phyloP scores from a whole-genome alignment of 2,113 vertebrate species.

The Genyomyrus donnyi region DNA sequence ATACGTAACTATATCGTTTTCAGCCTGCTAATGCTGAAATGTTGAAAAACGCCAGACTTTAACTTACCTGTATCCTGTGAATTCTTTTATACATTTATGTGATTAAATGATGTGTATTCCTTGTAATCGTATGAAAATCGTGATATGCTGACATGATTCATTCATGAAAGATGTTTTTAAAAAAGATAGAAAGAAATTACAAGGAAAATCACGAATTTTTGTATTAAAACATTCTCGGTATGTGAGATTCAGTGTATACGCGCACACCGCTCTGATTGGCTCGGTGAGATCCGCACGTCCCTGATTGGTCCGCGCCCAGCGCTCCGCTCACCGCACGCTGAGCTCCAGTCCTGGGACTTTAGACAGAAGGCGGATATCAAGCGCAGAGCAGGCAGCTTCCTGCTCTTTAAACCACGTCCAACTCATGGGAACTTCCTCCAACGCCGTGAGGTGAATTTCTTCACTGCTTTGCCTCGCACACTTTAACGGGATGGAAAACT shows the following conservation, averaged over 20 bases:
- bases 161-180: background rate
- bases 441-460: background rate
- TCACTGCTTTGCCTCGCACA: background rate
- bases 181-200: background rate
- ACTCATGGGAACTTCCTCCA: background rate
- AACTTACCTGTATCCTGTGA: background rate
- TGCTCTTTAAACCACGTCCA: background rate
- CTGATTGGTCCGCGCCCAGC: background rate
- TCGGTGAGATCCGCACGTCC: background rate
- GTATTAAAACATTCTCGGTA: background rate
- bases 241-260: background rate
- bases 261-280: slow-evolving; percentile 37
- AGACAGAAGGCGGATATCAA: background rate
- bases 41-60: background rate
- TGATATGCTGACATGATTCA: background rate
- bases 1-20: background rate
- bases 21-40: background rate
- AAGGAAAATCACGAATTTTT: background rate
- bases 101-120: background rate
- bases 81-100: background rate
- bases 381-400: background rate
- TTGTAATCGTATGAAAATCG: background rate
- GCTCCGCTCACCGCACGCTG: background rate
- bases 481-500: background rate
- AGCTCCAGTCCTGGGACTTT: background rate